A percentile compares a stretch with the other conserved stretches of the same genome.
These are phyloP conservation scores for Rhipidura dahli DNA, from an alignment of 2,113 vertebrate genomes.

Conservation along the genomic window DNA sequence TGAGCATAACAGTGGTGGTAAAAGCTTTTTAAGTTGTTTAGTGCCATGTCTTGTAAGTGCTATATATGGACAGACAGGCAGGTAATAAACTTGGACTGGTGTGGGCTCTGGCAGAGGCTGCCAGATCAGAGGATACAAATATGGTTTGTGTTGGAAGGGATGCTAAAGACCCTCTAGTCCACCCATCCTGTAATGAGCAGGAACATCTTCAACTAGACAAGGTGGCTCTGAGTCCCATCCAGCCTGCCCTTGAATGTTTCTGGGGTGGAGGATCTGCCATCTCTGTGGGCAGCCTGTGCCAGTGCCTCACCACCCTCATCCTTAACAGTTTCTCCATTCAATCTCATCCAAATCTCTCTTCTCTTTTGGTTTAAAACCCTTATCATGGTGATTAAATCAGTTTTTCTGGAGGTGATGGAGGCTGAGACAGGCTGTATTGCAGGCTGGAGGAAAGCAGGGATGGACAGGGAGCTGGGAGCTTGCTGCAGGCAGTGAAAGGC, in stretches of 20 bases:
- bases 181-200: fast-evolving
- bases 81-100: neutral
- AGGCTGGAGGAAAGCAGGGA: neutral
- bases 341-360: fast-evolving
- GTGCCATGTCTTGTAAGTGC: fast-evolving
- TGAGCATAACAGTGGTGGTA: fast-evolving
- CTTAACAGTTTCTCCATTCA: fast-evolving
- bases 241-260: neutral
- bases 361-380: neutral
- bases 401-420: neutral
- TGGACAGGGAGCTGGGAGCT: neutral
- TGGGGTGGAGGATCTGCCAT: too few species aligned
- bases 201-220: neutral
- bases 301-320: neutral
- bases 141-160: neutral
- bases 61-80: neutral
- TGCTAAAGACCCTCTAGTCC: fast-evolving
- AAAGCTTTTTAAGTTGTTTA: neutral
- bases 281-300: neutral
- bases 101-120: fast-evolving
- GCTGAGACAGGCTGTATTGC: fast-evolving
- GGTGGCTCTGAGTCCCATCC: neutral
- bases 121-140: fast-evolving
- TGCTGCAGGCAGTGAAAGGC: too few species aligned
- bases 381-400: fast-evolving